phyloP scores from a whole-genome alignment of 2,113 vertebrate genomes.

The Xyliphius kryptos region DNA sequence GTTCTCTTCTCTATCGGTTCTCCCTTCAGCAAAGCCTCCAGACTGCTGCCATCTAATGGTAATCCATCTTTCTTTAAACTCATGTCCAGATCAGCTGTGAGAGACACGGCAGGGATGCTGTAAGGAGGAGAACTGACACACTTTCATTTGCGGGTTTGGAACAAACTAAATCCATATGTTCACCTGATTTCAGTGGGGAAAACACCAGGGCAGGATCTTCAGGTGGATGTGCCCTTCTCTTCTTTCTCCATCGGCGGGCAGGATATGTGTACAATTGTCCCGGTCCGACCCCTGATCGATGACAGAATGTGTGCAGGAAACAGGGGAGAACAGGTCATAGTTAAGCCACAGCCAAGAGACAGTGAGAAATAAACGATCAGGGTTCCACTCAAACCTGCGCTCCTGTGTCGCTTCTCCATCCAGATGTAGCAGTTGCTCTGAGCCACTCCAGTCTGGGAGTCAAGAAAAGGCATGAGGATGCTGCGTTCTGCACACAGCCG shows the following conservation, averaged over 20 bases:
- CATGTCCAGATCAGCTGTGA: slow-evolving; percentile 73
- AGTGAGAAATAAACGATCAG: neutral
- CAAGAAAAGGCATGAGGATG: slow-evolving; percentile 90
- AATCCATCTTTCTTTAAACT: slow-evolving; percentile 84
- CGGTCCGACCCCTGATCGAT: slow-evolving; percentile 75
- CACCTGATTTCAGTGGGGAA: slow-evolving; percentile 87
- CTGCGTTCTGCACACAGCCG: slow-evolving; percentile 90
- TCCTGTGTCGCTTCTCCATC: slow-evolving; percentile 96
- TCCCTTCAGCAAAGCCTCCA: slow-evolving; percentile 85
- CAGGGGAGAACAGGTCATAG: no score
- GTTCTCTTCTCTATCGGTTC: slow-evolving; percentile 82
- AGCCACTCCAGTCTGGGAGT: slow-evolving; percentile 93
- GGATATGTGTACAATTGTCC: slow-evolving; percentile 95
- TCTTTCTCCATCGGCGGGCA: slow-evolving; percentile 92
- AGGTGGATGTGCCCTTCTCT: slow-evolving; percentile 84
- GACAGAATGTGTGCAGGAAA: no score
- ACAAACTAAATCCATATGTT: no score
- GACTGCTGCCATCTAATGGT: slow-evolving; percentile 82
- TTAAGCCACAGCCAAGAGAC: no score
- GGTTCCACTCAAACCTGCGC: slow-evolving; percentile 68
- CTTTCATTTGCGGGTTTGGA: no score
- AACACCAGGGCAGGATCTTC: slow-evolving; percentile 90
- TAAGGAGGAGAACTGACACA: no score
- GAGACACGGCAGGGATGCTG: neutral
- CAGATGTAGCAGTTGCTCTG: slow-evolving; percentile 99